Conservation (phyloP, 1,140 invertebrate genomes). For the Physella acuta region DNA sequence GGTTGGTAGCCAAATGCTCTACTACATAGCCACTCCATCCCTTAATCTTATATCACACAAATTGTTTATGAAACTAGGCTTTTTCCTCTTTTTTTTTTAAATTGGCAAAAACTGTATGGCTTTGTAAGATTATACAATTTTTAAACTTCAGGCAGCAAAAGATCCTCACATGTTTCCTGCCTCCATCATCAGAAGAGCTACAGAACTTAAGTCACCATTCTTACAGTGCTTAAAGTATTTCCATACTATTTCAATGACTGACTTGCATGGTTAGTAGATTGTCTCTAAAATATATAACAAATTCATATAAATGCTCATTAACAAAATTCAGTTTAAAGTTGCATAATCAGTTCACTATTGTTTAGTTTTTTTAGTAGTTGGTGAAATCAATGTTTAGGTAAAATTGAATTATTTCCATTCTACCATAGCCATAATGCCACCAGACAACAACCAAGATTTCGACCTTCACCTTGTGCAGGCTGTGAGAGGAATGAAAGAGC, state of each 20-base stretch:
- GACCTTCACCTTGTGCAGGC: conserved; percentile 54
- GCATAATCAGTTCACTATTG: not conserved
- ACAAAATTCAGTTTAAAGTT: not conserved
- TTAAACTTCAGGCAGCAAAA: conserved; percentile 38
- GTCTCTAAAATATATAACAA: not conserved
- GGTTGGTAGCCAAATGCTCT: too few species aligned
- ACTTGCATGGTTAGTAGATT: conserved; percentile 48
- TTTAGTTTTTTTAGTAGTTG: too few species aligned
- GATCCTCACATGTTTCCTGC: conserved; percentile 56
- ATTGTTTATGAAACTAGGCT: too few species aligned
- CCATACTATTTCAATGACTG: conserved; percentile 53
- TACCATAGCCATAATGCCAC: conserved; percentile 52
- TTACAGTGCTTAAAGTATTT: conserved; percentile 58
- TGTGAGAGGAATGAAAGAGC: conserved; percentile 49
- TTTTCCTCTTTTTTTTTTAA: too few species aligned
- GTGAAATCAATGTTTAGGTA: too few species aligned
- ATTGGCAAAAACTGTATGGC: too few species aligned
- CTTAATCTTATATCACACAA: too few species aligned
- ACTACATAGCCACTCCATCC: too few species aligned
- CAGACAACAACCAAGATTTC: conserved; percentile 50
- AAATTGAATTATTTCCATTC: conserved; percentile 12
- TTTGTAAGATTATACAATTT: too few species aligned
- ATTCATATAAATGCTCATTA: not conserved
- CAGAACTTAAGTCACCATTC: conserved; percentile 55
- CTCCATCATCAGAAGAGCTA: conserved; percentile 51